These are phyloP conservation scores for Athalia cordata DNA, from an alignment of 2,888 invertebrate genomes.

Conservation along the genomic window DNA sequence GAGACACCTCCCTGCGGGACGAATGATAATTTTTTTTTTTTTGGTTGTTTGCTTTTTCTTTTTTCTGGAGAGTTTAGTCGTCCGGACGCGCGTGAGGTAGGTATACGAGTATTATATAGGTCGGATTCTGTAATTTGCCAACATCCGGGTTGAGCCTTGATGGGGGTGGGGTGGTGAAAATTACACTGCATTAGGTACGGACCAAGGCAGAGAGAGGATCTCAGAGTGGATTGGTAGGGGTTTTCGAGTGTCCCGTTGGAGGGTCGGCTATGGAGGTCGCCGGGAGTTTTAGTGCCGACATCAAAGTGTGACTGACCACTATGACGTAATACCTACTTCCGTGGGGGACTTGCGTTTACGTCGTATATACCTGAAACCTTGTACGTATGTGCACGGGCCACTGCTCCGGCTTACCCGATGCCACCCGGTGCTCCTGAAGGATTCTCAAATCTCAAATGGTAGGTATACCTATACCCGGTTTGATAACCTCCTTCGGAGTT, in stretches of 20 bases:
- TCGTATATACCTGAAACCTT: not conserved
- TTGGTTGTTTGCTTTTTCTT: no score
- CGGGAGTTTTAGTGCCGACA: conserved; percentile 44
- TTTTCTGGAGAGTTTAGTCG: no score
- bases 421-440: not conserved
- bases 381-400: no score
- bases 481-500: not conserved
- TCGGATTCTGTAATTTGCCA: conserved; percentile 29
- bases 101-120: not conserved
- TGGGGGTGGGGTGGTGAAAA: conserved; percentile 29
- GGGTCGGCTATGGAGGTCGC: conserved; percentile 24
- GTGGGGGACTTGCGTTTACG: conserved; percentile 33
- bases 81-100: not conserved
- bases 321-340: conserved; percentile 40
- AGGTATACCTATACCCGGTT: no score
- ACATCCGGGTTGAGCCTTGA: conserved; percentile 23
- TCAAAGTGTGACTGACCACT: conserved; percentile 44
- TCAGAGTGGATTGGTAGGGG: conserved; percentile 43
- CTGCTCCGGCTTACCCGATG: not conserved
- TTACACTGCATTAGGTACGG: conserved; percentile 44
- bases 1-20: no score
- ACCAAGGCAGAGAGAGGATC: conserved; percentile 24
- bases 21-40: no score
- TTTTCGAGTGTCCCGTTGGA: conserved; percentile 39
- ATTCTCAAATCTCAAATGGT: conserved; percentile 20